A percentile compares a stretch with the other conserved stretches of the same genome.
These are phyloP conservation scores for Prosapia bicincta DNA, from an alignment of 2,888 invertebrate species.

Conservation along the genomic window DNA sequence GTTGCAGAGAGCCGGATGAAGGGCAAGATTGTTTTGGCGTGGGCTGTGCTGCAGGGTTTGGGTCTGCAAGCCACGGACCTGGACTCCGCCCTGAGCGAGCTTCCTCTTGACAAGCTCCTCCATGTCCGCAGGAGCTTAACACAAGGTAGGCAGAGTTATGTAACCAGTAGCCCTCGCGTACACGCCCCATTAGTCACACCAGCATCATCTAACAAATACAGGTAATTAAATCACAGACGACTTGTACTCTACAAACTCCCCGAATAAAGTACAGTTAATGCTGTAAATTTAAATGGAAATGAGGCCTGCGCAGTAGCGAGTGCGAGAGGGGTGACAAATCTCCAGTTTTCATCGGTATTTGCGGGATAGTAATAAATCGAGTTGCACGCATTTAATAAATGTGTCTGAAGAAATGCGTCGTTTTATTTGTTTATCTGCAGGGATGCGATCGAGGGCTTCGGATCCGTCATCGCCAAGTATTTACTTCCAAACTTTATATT, in stretches of 20 bases:
- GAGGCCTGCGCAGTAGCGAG: background rate
- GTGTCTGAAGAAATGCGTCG: too few species aligned
- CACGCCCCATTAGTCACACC: background rate
- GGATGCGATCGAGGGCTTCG: too few species aligned
- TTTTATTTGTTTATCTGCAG: too few species aligned
- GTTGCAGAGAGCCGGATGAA: background rate
- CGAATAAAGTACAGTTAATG: background rate
- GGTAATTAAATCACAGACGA: background rate
- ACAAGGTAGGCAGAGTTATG: background rate
- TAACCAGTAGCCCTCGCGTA: background rate
- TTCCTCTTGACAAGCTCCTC: conserved; percentile 67
- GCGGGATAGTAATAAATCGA: too few species aligned
- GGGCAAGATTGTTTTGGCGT: background rate
- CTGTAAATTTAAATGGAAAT: background rate
- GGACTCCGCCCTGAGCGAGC: conserved; percentile 49
- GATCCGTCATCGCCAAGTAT: too few species aligned
- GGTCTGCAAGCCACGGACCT: background rate
- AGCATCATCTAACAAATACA: background rate
- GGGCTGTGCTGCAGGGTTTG: background rate
- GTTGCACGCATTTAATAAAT: too few species aligned
- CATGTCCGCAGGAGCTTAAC: conserved; percentile 46
- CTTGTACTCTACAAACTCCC: background rate
- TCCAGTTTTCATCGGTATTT: too few species aligned
- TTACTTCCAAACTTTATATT: too few species aligned
- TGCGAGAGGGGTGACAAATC: too few species aligned